Evolutionary conservation across 2,113 vertebrate species (phyloP), one percentile per base, ranked within the genome.

Genomic region (Gymnarchus niloticus): DNA sequence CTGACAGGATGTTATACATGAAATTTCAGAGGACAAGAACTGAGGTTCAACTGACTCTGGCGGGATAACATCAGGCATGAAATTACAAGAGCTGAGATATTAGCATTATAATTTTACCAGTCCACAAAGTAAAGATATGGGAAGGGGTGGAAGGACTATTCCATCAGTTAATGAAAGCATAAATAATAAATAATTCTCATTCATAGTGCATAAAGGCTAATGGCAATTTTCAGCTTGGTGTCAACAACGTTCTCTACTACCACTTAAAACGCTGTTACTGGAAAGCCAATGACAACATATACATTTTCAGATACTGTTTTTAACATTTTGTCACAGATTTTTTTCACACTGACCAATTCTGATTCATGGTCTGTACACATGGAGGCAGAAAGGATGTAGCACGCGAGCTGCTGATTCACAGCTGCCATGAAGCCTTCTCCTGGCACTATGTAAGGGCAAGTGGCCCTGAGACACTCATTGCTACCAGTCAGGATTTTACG

Each of bases 141-240:
- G n/a, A 84, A 59, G 41, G 19, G 41, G 44, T 44, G 48, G n/a
- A 44, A 51, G 48, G 48, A n/a, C 21, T 48, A 41, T 65, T 69
- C 59, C 61, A 9, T 69, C 46, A 84, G 19, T 49, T 33, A 49
- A 37, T 57, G 25, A 37, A 25, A n/a, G 41, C 83, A 65, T 84
- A 57, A 84, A 84, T 84, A 84, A 84, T 84, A 21, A 56, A 23
- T 52, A 17, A 54, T 56, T 17, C 33, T 37, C 56, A 84, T 84
- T 69, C 12, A 84, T 51, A 84, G 61, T 49, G 21, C 33, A 84
- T 69, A 59, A 84, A 28, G 83, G n/a, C 9, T 84, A 84, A 69
- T 65, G 44, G 83, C 56, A 33, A 49, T 46, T 48, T 84, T 19
- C 41, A 23, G 19, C 44, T 17, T 84, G 41, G 83, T 84, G 57